Evolutionary conservation across 2,888 invertebrate species (phyloP), one percentile per base, ranked within the genome.

Genomic region (Conchocele bisecta): DNA sequence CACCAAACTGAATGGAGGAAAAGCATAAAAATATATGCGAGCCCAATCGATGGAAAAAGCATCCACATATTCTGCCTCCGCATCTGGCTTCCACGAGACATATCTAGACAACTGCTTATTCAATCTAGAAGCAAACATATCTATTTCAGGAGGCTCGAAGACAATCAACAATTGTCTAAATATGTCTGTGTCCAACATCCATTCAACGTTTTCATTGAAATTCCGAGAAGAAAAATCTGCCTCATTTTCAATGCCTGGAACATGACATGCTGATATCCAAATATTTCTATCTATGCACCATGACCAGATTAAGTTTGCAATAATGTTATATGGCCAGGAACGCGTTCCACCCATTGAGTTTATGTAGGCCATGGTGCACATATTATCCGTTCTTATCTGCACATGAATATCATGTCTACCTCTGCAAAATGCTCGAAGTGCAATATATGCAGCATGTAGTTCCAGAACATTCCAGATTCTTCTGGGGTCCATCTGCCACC

Each of bases 1-100:
- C 13, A 50, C 31, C n/a, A 70, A 6, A 20, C 68, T 64, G 54
- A 63, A 71, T 56, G 76, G 69, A 46, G 68, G 72, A 61, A 76
- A 76, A 29, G 28, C 17, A 60, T 72, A 75, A 29, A 35, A 37
- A 26, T 59, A 17, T 6, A 46, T 11, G 20, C 51, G 24, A 41
- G n/a, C 15, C 73, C 67, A 77, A 9, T 37, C 35, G n/a, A 70
- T 29, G 11, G 59, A 53, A 51, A 66, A 79, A 35, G 75, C 63
- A 63, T 69, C 42, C 26, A 69, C 42, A 13, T 41, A 56, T 9
- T 44, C 33, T n/a, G 70, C 67, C 26, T 60, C 37, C 15, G 79
- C 71, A 41, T 79, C 70, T 29, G 74, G 74, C 28, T 59, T 53
- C 67, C 69, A 79, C 2, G 72, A 60, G 15, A 71, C 71, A 59